phyloP scores from a whole-genome alignment of 2,113 vertebrate species.

The Pan paniscus region DNA sequence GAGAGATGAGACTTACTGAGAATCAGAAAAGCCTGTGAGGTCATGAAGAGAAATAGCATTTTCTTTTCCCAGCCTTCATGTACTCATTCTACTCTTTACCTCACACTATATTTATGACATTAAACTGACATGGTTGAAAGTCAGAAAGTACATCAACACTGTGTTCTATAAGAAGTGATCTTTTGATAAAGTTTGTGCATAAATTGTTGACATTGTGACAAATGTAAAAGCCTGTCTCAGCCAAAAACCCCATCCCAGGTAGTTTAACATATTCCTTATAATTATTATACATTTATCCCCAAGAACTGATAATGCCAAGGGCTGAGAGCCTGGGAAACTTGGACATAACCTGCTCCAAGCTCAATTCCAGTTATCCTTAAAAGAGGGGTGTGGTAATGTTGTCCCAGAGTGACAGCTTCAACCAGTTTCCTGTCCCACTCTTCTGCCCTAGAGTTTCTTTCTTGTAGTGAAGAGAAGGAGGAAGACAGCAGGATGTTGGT shows the following conservation, averaged over 20 bases:
- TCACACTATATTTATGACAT: neutral
- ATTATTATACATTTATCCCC: neutral
- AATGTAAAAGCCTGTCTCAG: neutral
- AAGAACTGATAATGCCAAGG: neutral
- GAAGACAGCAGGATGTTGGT: neutral
- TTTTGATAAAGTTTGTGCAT: constrained; percentile 5
- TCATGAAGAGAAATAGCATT: neutral
- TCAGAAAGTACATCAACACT: neutral
- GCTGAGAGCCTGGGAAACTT: neutral
- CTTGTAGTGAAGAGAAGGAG: neutral
- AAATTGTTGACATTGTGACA: neutral
- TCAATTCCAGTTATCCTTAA: neutral
- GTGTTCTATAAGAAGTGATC: neutral
- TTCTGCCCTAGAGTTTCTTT: neutral
- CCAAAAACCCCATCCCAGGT: neutral
- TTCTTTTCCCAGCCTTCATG: neutral
- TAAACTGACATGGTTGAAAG: neutral
- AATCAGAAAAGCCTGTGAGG: neutral
- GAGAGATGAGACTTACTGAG: neutral
- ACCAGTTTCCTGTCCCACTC: neutral
- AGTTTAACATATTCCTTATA: neutral
- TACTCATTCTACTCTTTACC: neutral
- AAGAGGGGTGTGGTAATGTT: neutral
- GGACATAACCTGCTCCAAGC: neutral
- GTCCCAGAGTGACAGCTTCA: neutral